Conservation (phyloP, 2,888 invertebrate species). For the Agapostemon virescens region DNA sequence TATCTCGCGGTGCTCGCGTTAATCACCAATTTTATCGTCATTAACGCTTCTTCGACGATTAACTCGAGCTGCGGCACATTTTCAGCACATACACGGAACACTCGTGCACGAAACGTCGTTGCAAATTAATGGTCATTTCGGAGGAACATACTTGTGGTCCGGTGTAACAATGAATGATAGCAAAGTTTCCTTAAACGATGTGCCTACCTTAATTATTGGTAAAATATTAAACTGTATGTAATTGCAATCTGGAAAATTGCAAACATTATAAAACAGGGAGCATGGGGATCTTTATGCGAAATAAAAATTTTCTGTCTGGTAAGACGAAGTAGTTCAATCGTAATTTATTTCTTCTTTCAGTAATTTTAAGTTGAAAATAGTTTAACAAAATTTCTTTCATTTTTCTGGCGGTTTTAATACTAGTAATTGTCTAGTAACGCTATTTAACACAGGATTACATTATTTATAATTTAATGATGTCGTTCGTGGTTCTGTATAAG, state of each 20-base stretch:
- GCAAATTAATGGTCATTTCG: constrained; percentile 58
- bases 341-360: neutral
- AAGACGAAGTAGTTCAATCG: neutral
- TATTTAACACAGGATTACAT: neutral
- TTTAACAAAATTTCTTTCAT: neutral
- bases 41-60: constrained; percentile 53
- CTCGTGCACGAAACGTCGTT: constrained; percentile 46
- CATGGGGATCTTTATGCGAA: too few relatives aligned
- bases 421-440: neutral
- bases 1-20: constrained; percentile 44
- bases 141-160: constrained; percentile 49
- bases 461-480: neutral
- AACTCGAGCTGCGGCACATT: constrained; percentile 31
- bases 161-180: constrained; percentile 2
- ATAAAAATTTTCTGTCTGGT: too few relatives aligned
- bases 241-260: neutral
- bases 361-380: neutral
- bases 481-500: neutral
- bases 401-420: neutral
- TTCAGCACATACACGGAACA: constrained; percentile 10
- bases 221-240: neutral
- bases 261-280: neutral
- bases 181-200: neutral
- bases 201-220: neutral
- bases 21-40: constrained; percentile 56